Evolutionary conservation across 2,888 invertebrate genomes (phyloP).

Genomic region (Troilus luridus): DNA sequence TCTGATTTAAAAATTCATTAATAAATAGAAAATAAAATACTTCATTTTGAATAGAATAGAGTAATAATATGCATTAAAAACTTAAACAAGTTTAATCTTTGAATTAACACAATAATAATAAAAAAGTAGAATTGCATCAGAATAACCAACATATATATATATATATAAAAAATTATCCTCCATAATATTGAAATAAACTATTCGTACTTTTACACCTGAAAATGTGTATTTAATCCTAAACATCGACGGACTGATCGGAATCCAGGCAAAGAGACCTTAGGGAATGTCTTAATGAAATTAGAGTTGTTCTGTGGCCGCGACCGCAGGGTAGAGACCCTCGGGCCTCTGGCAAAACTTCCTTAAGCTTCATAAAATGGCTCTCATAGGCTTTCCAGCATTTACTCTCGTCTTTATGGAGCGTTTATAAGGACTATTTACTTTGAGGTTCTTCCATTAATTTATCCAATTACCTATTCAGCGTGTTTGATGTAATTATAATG

Average conservation of each 20-base stretch:
- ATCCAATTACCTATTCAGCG: no score
- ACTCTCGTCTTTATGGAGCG: not conserved
- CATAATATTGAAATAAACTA: not conserved
- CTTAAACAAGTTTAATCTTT: no score
- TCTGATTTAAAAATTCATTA: no score
- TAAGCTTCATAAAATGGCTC: not conserved
- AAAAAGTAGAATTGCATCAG: no score
- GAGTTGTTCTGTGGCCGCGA: not conserved
- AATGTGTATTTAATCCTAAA: not conserved
- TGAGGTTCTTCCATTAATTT: not conserved
- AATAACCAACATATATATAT: no score
- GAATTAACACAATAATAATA: no score
- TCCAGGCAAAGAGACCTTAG: not conserved
- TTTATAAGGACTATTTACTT: not conserved
- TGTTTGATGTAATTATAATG: no score
- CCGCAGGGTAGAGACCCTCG: not conserved
- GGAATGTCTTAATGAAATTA: constrained; percentile 38
- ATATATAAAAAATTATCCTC: no score
- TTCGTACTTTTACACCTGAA: not conserved
- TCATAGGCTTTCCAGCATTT: not conserved
- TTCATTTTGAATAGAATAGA: no score
- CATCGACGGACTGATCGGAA: not conserved
- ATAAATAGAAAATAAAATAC: no score
- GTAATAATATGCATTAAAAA: no score
- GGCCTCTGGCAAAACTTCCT: not conserved